Percentiles rank a stretch among this genome's conserved stretches.
Conservation (phyloP, 2,797 vertebrate genomes). For the Xenentodon cancila region DNA sequence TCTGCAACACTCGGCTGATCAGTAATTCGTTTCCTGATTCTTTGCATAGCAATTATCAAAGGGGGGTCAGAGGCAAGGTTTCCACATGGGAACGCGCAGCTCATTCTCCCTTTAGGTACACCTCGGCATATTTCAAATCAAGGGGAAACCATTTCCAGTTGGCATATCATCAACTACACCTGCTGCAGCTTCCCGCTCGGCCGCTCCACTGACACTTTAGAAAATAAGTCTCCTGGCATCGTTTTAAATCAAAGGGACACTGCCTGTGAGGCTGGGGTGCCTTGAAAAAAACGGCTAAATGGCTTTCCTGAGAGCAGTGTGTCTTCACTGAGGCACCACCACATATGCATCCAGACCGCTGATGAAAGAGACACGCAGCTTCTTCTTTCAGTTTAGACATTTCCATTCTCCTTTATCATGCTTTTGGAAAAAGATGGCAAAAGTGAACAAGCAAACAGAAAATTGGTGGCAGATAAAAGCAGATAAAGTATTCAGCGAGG, state of each 20-base stretch:
- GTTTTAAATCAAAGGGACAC: slow-evolving; percentile 77
- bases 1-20: slow-evolving; percentile 88
- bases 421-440: slow-evolving; percentile 16
- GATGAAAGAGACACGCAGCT: slow-evolving; percentile 51
- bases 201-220: slow-evolving; percentile 74
- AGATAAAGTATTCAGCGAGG: slow-evolving; percentile 54
- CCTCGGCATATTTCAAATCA: slow-evolving; percentile 76
- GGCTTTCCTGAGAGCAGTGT: slow-evolving; percentile 59
- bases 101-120: slow-evolving; percentile 59
- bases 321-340: slow-evolving; percentile 44
- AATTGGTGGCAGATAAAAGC: slow-evolving; percentile 45
- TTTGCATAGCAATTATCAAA: slow-evolving; percentile 89
- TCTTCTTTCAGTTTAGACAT: slow-evolving; percentile 37
- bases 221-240: slow-evolving; percentile 75
- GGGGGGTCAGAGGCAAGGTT: slow-evolving; percentile 83
- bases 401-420: slow-evolving; percentile 30
- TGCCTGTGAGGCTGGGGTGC: slow-evolving; percentile 58
- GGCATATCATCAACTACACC: slow-evolving; percentile 80
- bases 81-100: slow-evolving; percentile 60
- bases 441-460: slow-evolving; percentile 30
- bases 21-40: slow-evolving; percentile 88
- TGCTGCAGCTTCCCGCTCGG: slow-evolving; percentile 73
- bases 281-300: slow-evolving; percentile 64
- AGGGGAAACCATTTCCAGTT: slow-evolving; percentile 75
- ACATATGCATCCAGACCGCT: slow-evolving; percentile 45